phyloP scores from a whole-genome alignment of 2,797 vertebrate species.

The Argyrosomus regius region DNA sequence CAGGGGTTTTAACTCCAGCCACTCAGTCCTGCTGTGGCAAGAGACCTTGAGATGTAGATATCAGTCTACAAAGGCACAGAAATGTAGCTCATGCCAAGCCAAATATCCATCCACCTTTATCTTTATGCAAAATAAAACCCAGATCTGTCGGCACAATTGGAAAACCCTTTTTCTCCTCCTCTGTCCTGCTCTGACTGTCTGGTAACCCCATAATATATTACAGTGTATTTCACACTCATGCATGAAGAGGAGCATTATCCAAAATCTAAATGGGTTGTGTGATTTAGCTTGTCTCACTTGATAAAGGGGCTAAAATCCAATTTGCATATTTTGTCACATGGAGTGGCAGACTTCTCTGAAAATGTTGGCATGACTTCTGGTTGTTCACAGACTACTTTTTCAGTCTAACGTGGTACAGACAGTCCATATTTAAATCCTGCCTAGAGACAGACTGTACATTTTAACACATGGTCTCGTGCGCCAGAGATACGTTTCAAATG shows the following conservation, averaged over 20 bases:
- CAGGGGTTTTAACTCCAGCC: background rate
- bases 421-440: slow-evolving; percentile 23
- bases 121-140: slow-evolving; percentile 23
- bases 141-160: slow-evolving; percentile 15
- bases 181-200: slow-evolving; percentile 6
- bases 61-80: slow-evolving; percentile 9
- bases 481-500: background rate
- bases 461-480: slow-evolving; percentile 11
- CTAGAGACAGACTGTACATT: slow-evolving; percentile 19
- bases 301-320: slow-evolving; percentile 38
- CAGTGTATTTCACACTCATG: slow-evolving; percentile 35
- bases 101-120: slow-evolving; percentile 24
- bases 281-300: slow-evolving; percentile 43
- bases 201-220: slow-evolving; percentile 33
- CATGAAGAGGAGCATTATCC: slow-evolving; percentile 28
- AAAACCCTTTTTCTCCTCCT: slow-evolving; percentile 10
- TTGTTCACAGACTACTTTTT: slow-evolving; percentile 22
- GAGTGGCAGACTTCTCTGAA: slow-evolving; percentile 38
- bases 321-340: slow-evolving; percentile 35
- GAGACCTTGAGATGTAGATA: slow-evolving; percentile 38
- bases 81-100: background rate
- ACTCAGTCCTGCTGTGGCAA: slow-evolving; percentile 18
- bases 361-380: slow-evolving; percentile 25
- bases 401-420: slow-evolving; percentile 5
- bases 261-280: slow-evolving; percentile 42